Base-by-base conservation (phyloP, 1,140 invertebrate genomes). In the Leptinotarsa undecemlineata region DNA sequence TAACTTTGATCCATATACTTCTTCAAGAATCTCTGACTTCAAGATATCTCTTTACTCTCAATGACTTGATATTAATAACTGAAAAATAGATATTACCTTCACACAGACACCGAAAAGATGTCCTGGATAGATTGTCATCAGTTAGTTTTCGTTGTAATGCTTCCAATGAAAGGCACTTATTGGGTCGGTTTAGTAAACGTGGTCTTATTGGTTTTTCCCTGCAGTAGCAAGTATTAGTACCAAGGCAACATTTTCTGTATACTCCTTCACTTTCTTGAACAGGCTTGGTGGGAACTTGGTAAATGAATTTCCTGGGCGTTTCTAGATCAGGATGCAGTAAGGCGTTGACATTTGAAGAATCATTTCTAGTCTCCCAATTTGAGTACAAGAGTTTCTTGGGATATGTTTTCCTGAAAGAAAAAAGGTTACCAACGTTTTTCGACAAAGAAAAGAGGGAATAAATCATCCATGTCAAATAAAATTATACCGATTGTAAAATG, bases 221-320 rank as follows among this genome's bases (percentile, higher is more conserved):
- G 48, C 78, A 77, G 60, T 79, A 79, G 42, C 78, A 79, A 60
- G 64, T 77, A 42, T 76, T 79, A 14, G 68, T 23, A 21, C 71
- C 64, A 33, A 79, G 64, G 23, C 76, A 64, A 13, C 64, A 26
- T 68, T 79, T 79, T 61, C 42, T 51, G 19, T 33, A 74, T 21
- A 78, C 77, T 42, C 74, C 74, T 60, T 66, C 62, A 4, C 61
- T 73, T 74, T 75, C 75, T 51, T 76, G 71, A 23, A 42, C 19
- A 48, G 76, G 47, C 23, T 70, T 70, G 23, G 6, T 17, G 48
- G 68, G 17, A 21, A 60, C 17, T 21, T 70, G n/a, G 14, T 70
- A 17, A 23, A 70, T 20, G 20, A 21, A 70, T 51, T 57, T 70
- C 42, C 63, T 42, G 4, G 75, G 75, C 1, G 73, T 64, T 42